Evolutionary conservation across 2,113 vertebrate genomes (phyloP).

Genomic region (Tor tambroides): DNA sequence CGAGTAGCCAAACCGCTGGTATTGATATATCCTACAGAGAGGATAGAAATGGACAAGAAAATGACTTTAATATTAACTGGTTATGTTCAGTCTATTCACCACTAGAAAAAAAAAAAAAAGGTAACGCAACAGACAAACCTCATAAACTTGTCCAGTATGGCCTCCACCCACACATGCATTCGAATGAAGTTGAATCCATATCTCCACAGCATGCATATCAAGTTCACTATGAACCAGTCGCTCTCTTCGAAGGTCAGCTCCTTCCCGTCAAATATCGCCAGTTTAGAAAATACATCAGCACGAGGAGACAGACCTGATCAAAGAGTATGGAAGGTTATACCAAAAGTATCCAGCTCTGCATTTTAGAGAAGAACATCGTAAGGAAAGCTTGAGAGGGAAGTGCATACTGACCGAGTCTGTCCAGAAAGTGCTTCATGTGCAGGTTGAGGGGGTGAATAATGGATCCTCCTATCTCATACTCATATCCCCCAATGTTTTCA

Average conservation of each 20-base stretch:
- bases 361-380: background rate
- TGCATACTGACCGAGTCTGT: slow-evolving; percentile 81
- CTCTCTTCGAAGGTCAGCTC: slow-evolving; percentile 91
- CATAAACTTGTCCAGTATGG: slow-evolving; percentile 93
- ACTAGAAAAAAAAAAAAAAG: background rate
- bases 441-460: slow-evolving; percentile 91
- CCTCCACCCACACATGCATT: slow-evolving; percentile 94
- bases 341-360: background rate
- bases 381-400: background rate
- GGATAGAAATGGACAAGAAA: background rate
- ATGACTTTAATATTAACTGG: background rate
- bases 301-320: slow-evolving; percentile 77
- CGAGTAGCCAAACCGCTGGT: slow-evolving; percentile 89
- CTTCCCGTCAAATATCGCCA: slow-evolving; percentile 87
- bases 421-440: slow-evolving; percentile 93
- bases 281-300: slow-evolving; percentile 61
- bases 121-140: slow-evolving; percentile 71
- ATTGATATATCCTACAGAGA: slow-evolving; percentile 88
- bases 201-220: slow-evolving; percentile 85
- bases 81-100: background rate
- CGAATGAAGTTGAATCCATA: slow-evolving; percentile 88
- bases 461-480: slow-evolving; percentile 85
- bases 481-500: slow-evolving; percentile 72
- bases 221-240: slow-evolving; percentile 87
- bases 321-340: background rate